phyloP scores from a whole-genome alignment of 2,888 invertebrate species.

The Ormyrus rosae region DNA sequence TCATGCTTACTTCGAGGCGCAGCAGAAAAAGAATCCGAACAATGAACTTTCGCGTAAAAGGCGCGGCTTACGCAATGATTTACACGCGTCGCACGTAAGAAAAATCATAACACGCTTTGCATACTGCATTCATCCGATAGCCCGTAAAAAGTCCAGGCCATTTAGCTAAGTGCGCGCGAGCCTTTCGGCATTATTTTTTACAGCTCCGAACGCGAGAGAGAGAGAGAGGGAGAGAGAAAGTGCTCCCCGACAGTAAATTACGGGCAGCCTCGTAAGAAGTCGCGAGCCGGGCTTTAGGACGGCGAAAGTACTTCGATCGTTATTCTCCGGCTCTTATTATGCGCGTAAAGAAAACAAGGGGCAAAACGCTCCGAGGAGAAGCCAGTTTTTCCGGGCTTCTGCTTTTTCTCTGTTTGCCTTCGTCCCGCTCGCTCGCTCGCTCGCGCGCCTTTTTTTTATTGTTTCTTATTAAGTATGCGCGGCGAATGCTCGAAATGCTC shows the following conservation, averaged over 20 bases:
- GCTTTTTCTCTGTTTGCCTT: conserved; percentile 15
- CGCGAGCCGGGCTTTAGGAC: too few species aligned
- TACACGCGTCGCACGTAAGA: conserved; percentile 24
- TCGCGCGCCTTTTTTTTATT: conserved; percentile 17
- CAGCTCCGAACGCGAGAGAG: not conserved
- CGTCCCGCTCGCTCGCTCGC: not conserved
- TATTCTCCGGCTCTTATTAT: conserved; percentile 43
- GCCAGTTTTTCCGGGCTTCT: conserved; percentile 30
- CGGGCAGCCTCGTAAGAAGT: too few species aligned
- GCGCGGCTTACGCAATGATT: conserved; percentile 16
- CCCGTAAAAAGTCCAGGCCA: conserved; percentile 33
- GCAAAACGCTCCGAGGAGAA: not conserved
- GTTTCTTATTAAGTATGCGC: conserved; percentile 43
- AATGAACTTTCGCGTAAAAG: conserved; percentile 1
- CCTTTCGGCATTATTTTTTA: conserved; percentile 23
- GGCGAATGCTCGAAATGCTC: conserved; percentile 24
- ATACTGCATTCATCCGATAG: conserved; percentile 45
- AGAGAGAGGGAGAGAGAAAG: conserved; percentile 17
- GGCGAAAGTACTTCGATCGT: conserved; percentile 43
- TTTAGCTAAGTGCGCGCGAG: conserved; percentile 33
- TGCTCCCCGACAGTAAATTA: too few species aligned
- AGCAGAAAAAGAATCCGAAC: conserved; percentile 13
- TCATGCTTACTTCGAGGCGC: not conserved
- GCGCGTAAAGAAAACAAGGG: conserved; percentile 34
- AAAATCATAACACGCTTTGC: conserved; percentile 42